These are phyloP conservation scores for Phengaris arion DNA, from an alignment of 2,888 invertebrate species.

Conservation along the genomic window DNA sequence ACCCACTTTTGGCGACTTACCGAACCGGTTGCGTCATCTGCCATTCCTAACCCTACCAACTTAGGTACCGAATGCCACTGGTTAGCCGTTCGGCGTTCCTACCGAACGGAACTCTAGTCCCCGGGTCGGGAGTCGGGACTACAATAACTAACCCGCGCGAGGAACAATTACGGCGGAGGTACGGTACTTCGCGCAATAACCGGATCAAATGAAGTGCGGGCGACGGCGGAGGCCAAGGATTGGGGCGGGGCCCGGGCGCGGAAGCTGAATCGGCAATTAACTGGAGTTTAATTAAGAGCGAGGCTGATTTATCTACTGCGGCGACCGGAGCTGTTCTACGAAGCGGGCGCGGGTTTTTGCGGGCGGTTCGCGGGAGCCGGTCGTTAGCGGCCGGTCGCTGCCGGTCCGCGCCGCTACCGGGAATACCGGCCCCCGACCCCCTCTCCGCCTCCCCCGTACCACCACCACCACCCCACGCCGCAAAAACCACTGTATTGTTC, in stretches of 20 bases:
- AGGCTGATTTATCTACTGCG: conserved; percentile 51
- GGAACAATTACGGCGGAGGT: background rate
- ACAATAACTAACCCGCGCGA: background rate
- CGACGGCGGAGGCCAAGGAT: conserved; percentile 8
- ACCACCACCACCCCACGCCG: background rate
- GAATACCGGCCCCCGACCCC: background rate
- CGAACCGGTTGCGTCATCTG: conserved; percentile 45
- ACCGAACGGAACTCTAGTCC: no score
- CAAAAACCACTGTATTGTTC: conserved; percentile 8
- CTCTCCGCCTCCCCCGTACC: background rate
- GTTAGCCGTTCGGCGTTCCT: background rate
- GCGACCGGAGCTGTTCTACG: conserved; percentile 42
- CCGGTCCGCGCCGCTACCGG: conserved; percentile 28
- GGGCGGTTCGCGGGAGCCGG: conserved; percentile 41
- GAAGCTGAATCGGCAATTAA: conserved; percentile 55
- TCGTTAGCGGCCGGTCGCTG: conserved; percentile 36
- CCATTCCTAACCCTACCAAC: conserved; percentile 28
- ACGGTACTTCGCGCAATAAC: conserved; percentile 14
- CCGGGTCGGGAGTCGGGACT: background rate
- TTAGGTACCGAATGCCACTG: background rate
- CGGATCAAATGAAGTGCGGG: conserved; percentile 5
- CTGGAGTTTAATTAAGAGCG: conserved; percentile 56
- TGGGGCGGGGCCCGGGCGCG: conserved; percentile 32
- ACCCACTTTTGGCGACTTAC: conserved; percentile 50
- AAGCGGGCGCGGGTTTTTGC: conserved; percentile 46